Evolutionary conservation across 2,113 vertebrate genomes (phyloP).

Genomic region (Dicrurus megarhynchus): DNA sequence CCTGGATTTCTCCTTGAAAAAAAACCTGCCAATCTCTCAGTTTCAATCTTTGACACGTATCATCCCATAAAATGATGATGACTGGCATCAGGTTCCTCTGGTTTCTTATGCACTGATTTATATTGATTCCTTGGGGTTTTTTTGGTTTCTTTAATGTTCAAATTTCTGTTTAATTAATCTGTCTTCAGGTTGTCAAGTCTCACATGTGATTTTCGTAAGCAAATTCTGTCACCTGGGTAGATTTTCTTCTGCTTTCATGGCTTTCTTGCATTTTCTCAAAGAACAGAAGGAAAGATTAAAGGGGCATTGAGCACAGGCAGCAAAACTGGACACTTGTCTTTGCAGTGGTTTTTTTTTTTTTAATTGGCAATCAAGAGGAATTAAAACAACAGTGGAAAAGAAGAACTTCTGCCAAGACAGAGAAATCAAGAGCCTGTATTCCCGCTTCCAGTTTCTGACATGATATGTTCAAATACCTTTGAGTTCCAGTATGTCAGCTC

Average conservation of each 20-base stretch:
- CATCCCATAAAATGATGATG: not conserved
- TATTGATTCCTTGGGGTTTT: not conserved
- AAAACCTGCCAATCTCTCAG: not conserved
- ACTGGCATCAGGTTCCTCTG: not conserved
- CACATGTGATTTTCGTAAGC: not conserved
- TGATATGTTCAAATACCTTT: slow-evolving; percentile 62
- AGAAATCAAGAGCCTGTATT: not conserved
- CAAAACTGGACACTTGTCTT: not conserved
- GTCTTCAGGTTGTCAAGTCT: not conserved
- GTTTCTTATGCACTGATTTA: not conserved
- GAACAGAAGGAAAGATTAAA: not conserved
- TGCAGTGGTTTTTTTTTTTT: not conserved
- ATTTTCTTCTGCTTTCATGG: not conserved
- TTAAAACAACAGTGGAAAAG: slow-evolving; percentile 45
- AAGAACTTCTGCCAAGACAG: slow-evolving; percentile 22
- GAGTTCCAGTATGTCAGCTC: slow-evolving; percentile 52
- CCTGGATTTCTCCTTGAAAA: not conserved
- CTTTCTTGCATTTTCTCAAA: not conserved
- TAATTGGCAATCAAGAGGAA: slow-evolving; percentile 4
- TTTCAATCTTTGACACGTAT: not conserved
- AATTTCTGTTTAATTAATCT: not conserved
- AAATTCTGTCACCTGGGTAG: not conserved
- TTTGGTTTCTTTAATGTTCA: not conserved
- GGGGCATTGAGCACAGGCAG: not conserved
- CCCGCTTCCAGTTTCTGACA: slow-evolving; percentile 37